Base-by-base conservation (phyloP, 2,888 invertebrate genomes). In the Andrena bucephala region DNA sequence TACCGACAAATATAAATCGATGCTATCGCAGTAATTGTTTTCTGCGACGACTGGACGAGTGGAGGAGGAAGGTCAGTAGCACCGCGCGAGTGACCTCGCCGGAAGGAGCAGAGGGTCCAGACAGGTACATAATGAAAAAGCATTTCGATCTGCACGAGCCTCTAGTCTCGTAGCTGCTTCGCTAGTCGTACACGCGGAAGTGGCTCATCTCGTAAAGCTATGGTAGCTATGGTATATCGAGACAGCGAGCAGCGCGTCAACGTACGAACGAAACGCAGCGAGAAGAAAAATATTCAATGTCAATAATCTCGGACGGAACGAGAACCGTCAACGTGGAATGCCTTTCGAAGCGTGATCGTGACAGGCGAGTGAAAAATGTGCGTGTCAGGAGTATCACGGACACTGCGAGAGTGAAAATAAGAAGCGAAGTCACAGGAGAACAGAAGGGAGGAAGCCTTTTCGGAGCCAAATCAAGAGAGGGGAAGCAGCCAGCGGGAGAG, bases 391-490 rank as follows among this genome's bases (percentile, higher is more conserved):
- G 62, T 31, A 69, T 52, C 29, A 10, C 42, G 67, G 5, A 57
- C 36, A 68, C 27, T 10, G 54, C 50, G 57, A 42, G 50, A 48
- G 74, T 31, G 68, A 68, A 57, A 83, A 73, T 67, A 79, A 42
- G 57, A 75, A 62, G 50, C 62, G 59, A 72, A 52, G 60, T 36
- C 54, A 27, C 33, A 54, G 16, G 69, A 59, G 29, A 13, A 42
- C 59, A 57, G 52, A 74, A 29, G 68, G 63, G 48, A 81, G 70
- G 83, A 87, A 87, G 60, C 78, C 77, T 86, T 67, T 76, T 75
- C 63, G 74, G 60, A 79, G 76, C 74, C 71, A 85, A 85, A 83
- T 82, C 72, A 77, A 80, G 75, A 74, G 60, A 73, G 70, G 48
- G 31, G 54, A 33, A 48, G 4, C 42, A 42, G 42, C 16, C 42